Conservation (phyloP, 2,113 vertebrate species). For the Ammodytes marinus region DNA sequence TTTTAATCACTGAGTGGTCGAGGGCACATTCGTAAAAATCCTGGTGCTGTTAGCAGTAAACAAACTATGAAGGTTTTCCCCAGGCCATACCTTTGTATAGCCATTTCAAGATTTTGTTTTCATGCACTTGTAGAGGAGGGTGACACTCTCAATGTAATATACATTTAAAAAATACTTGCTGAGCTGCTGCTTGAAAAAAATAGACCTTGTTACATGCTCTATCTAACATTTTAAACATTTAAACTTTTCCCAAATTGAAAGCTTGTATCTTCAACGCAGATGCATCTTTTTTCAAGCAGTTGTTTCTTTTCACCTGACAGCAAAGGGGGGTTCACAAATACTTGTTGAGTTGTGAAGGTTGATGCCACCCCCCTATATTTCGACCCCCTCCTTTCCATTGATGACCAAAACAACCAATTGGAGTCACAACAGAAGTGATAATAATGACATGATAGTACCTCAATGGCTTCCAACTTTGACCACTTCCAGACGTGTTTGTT, state of each 20-base stretch:
- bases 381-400: no score
- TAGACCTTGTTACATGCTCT: background rate
- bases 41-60: constrained; percentile 49
- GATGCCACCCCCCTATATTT: no score
- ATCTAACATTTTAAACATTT: background rate
- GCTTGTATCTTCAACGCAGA: background rate
- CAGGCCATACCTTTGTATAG: constrained; percentile 51
- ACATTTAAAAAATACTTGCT: constrained; percentile 22
- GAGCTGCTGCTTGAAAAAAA: background rate
- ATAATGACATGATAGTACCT: background rate
- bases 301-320: no score
- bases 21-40: constrained; percentile 46
- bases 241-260: background rate
- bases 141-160: constrained; percentile 1
- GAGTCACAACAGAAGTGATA: no score
- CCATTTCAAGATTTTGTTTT: constrained; percentile 42
- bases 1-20: constrained; percentile 66
- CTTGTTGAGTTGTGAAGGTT: no score
- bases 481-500: background rate
- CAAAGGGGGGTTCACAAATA: no score
- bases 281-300: no score
- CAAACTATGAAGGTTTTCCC: constrained; percentile 58
- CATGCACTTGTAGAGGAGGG: constrained; percentile 4
- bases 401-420: no score
- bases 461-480: constrained; percentile 1